Evolutionary conservation across 2,113 vertebrate genomes (phyloP).

Genomic region (Uria lomvia): DNA sequence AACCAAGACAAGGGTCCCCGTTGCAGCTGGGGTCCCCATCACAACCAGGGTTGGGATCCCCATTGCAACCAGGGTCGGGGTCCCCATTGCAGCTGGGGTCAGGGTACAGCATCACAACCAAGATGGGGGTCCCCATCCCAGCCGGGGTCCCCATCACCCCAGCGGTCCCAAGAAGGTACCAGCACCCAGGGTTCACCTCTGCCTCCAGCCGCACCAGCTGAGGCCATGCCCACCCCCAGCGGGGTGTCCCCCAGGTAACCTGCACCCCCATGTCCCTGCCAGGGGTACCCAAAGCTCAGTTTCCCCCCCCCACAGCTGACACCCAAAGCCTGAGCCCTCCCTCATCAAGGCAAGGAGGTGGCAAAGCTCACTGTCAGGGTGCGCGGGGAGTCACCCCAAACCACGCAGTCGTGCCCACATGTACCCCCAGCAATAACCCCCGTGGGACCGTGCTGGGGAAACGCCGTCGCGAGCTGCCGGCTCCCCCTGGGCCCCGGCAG

Average conservation of each 20-base stretch:
- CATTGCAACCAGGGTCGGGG: no score
- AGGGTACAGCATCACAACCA: neutral
- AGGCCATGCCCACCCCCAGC: accelerated
- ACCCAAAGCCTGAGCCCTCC: neutral
- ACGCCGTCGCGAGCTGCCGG: accelerated
- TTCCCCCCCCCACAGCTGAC: neutral
- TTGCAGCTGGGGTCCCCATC: neutral
- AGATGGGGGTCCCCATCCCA: neutral
- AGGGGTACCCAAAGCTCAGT: neutral
- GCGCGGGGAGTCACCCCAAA: neutral
- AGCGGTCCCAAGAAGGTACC: neutral
- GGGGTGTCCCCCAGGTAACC: neutral
- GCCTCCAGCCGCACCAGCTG: neutral
- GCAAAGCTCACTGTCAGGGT: neutral
- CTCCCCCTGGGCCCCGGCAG: accelerated
- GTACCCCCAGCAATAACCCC: neutral
- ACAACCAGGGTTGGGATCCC: no score
- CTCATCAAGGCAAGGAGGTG: neutral
- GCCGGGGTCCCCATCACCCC: neutral
- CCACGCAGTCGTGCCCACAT: accelerated
- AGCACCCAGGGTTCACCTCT: neutral
- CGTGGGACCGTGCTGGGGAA: accelerated
- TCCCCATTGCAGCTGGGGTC: no score
- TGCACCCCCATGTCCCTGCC: neutral
- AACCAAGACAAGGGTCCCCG: no score